Percentiles rank a stretch among this genome's conserved stretches.
Evolutionary conservation across 2,113 vertebrate genomes (phyloP).

Genomic region (Tichodroma muraria): DNA sequence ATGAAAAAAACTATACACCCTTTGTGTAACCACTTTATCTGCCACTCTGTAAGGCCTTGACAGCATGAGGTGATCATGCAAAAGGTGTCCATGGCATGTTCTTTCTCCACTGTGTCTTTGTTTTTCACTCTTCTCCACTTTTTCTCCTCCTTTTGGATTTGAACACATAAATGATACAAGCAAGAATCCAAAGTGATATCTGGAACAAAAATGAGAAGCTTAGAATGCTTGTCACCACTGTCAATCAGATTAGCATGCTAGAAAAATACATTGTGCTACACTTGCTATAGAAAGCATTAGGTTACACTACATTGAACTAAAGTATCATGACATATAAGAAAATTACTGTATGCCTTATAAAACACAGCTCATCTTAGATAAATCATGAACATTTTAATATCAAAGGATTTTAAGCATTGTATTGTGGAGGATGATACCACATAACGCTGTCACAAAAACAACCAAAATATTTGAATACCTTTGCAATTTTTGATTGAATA

Average conservation of each 20-base stretch:
- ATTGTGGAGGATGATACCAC: not conserved
- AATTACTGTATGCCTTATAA: not conserved
- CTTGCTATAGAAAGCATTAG: not conserved
- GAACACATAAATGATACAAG: not conserved
- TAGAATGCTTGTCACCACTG: not conserved
- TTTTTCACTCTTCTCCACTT: conserved; percentile 39
- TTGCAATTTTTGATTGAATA: not conserved
- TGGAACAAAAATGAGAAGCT: conserved; percentile 25
- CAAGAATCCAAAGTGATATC: not conserved
- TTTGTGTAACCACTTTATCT: not conserved
- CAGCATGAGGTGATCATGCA: not conserved
- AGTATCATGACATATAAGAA: not conserved
- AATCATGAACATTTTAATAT: not conserved
- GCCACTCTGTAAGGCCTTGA: not conserved
- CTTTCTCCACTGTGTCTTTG: not conserved
- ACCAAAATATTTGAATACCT: not conserved
- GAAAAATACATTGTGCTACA: not conserved
- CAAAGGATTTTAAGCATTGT: not conserved
- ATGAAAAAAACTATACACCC: not conserved
- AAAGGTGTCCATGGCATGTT: not conserved
- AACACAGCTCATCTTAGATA: not conserved
- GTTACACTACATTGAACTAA: not conserved
- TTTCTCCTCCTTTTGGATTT: conserved; percentile 38
- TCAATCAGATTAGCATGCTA: not conserved
- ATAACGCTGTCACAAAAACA: not conserved